Percentiles rank a stretch among this genome's conserved stretches.
phyloP scores from a whole-genome alignment of 92 coral and sea anemone genomes.

The Porites rus region DNA sequence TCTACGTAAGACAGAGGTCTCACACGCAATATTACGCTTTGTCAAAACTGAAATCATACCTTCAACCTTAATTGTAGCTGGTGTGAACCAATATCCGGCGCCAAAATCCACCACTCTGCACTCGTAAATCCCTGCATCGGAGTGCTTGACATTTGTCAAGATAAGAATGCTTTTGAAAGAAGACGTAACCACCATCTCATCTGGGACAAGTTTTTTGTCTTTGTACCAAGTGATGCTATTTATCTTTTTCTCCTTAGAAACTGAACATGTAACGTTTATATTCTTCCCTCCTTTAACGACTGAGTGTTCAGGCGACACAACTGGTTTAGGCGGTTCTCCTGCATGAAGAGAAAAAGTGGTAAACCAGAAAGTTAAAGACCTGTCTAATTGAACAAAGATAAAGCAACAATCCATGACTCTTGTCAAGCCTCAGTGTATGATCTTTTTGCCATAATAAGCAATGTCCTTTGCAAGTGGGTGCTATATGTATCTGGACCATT shows the following conservation, averaged over 20 bases:
- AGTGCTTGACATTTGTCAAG: neutral
- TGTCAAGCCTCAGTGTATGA: too few species aligned
- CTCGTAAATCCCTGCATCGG: constrained; percentile 49
- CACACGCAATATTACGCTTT: too few species aligned
- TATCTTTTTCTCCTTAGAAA: constrained; percentile 15
- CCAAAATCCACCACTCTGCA: constrained; percentile 63
- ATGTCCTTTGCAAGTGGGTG: too few species aligned
- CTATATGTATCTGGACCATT: too few species aligned
- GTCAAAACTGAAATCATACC: neutral
- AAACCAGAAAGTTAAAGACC: too few species aligned
- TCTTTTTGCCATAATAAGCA: too few species aligned
- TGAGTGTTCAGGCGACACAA: neutral
- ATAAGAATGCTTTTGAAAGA: neutral
- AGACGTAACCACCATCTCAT: neutral
- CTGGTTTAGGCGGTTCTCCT: constrained; percentile 43
- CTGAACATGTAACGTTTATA: constrained; percentile 27
- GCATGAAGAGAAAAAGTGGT: too few species aligned
- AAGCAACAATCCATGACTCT: too few species aligned
- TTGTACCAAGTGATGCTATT: constrained; percentile 28
- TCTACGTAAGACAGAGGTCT: too few species aligned
- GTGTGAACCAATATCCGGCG: constrained; percentile 59
- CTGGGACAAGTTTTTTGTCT: constrained; percentile 21
- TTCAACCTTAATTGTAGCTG: constrained; percentile 6
- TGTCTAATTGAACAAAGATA: too few species aligned
- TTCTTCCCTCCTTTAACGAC: constrained; percentile 10